Conservation (phyloP, 2,113 vertebrate species). For the Trachemys scripta region DNA sequence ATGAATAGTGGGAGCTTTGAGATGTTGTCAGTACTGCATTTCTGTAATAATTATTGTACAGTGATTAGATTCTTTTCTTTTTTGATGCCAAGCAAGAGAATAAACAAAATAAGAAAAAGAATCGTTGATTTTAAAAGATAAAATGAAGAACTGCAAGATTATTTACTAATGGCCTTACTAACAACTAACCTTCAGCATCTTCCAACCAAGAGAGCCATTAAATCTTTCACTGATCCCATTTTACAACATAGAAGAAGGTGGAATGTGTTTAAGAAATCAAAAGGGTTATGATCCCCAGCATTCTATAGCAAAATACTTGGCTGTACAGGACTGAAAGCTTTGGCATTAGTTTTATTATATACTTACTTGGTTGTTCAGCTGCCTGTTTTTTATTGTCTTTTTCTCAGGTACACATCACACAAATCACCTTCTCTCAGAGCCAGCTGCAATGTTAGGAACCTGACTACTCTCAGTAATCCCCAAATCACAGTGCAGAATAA, state of each 20-base stretch:
- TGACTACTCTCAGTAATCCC: background rate
- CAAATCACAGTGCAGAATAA: background rate
- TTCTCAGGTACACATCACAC: background rate
- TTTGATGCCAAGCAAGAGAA: background rate
- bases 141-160: background rate
- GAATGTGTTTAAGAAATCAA: background rate
- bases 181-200: background rate
- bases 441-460: background rate
- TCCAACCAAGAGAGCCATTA: slow-evolving; percentile 16
- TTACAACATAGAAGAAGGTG: background rate
- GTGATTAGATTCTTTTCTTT: background rate
- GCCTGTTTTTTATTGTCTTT: background rate
- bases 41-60: slow-evolving; percentile 20
- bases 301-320: background rate
- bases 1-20: background rate
- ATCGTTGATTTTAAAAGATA: background rate
- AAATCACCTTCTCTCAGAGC: background rate
- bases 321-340: background rate
- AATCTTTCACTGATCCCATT: background rate
- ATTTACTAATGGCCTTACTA: background rate
- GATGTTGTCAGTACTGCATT: background rate
- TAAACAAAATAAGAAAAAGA: background rate
- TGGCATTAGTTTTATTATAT: background rate
- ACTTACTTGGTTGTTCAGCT: background rate
- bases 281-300: background rate